phyloP scores from a whole-genome alignment of 1,140 invertebrate species.

The Bathynomus jamesi region DNA sequence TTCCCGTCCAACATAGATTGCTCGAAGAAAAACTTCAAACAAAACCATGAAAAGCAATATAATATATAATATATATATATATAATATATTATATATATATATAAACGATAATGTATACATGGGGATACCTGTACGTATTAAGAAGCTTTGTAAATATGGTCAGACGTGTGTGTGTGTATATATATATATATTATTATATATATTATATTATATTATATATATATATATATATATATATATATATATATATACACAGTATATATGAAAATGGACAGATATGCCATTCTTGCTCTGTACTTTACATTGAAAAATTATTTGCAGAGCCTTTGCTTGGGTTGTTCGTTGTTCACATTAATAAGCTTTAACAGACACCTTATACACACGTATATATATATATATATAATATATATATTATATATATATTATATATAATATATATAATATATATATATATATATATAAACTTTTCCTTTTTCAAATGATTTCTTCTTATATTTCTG shows the following conservation, averaged over 20 bases:
- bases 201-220: neutral
- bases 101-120: neutral
- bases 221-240: neutral
- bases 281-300: no score
- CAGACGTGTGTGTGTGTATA: neutral
- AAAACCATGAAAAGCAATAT: no score
- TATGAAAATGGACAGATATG: neutral
- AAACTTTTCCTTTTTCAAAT: neutral
- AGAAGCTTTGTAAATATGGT: neutral
- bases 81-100: neutral
- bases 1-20: neutral
- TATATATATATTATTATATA: neutral
- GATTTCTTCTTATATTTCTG: no score
- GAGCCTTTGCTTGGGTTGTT: no score
- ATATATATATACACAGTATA: neutral
- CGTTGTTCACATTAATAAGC: no score
- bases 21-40: neutral
- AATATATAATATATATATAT: constrained; percentile 4
- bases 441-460: neutral
- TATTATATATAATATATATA: constrained; percentile 1
- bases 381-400: neutral
- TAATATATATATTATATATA: neutral
- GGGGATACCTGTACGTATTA: neutral
- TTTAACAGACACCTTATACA: neutral
- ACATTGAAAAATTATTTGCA: no score